Base-by-base conservation (phyloP, 2,797 vertebrate species). In the Gymnoscopelus braueri region DNA sequence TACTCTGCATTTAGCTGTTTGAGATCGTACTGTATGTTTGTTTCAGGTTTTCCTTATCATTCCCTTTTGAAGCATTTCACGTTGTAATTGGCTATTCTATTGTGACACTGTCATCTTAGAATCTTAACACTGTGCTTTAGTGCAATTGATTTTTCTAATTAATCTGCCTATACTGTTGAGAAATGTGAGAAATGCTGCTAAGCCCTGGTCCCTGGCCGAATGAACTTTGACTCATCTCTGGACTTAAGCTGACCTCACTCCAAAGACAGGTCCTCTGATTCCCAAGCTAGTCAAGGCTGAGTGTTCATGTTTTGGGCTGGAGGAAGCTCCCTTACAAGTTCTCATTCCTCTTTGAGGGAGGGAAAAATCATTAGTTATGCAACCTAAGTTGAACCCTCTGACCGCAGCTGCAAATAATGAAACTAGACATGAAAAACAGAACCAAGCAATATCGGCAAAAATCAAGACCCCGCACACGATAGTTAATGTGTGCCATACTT, bases 191-290 rank as follows among this genome's bases (percentile, higher is more conserved):
- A 85, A 90, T 86, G 70, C 75, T 69, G 72, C 81, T 92, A 90
- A 91, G 77, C 83, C 93, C 77, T 81, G 80, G 72, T 64, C 86
- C 83, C 73, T 72, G 77, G 60, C 61, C 78, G 78, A 39, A 67
- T 97, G 96, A 97, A 96, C 96, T 97, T 96, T 98, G 95, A 93
- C 90, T 95, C 89, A 84, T 94, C 90, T 89, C 87, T 89, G 91
- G 93, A 95, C 93, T 96, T 95, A 94, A 95, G 92, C 93, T 94
- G 92, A 93, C 91, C 92, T 91, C 93, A 84, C 69, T 75, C 72
- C 50, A 67, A 74, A 88, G 74, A 68, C 69, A 35, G 82, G 79
- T 72, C 83, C 60, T 73, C 67, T 60, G 77, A 74, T 87, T 84
- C 88, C 86, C 85, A 91, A 89, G 86, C 78, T 58, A 72, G 63